Evolutionary conservation across 1,140 invertebrate species (phyloP).

Genomic region (Eueides isabella): DNA sequence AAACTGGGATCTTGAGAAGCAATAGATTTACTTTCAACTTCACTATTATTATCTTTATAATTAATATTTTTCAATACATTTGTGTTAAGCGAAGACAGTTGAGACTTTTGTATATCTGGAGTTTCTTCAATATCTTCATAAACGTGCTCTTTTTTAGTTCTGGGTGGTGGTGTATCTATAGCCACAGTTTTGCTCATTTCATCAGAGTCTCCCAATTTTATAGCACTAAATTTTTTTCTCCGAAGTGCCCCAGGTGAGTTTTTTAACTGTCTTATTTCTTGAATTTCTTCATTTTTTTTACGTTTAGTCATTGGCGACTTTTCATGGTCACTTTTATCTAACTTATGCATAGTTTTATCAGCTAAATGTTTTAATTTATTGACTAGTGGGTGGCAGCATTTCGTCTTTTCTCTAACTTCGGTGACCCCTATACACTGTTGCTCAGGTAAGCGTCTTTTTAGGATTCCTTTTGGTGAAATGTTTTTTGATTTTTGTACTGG

Average conservation of each 20-base stretch:
- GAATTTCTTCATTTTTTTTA: slow-evolving; percentile 68
- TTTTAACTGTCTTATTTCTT: slow-evolving; percentile 77
- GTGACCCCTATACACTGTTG: slow-evolving; percentile 64
- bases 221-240: slow-evolving; percentile 78
- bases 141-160: slow-evolving; percentile 82
- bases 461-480: slow-evolving; percentile 77
- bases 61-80: slow-evolving; percentile 48
- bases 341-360: slow-evolving; percentile 83
- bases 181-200: slow-evolving; percentile 77
- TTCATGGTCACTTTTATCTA: slow-evolving; percentile 77
- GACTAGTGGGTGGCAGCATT: slow-evolving; percentile 83
- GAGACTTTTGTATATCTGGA: slow-evolving; percentile 55
- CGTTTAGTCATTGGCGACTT: slow-evolving; percentile 74
- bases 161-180: slow-evolving; percentile 63
- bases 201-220: slow-evolving; percentile 72
- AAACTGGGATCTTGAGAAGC: slow-evolving; percentile 72
- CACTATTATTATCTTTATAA: slow-evolving; percentile 63
- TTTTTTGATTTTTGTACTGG: slow-evolving; percentile 65
- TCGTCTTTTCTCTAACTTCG: slow-evolving; percentile 78
- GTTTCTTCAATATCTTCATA: slow-evolving; percentile 83
- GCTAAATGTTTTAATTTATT: slow-evolving; percentile 85
- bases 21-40: slow-evolving; percentile 70
- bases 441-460: slow-evolving; percentile 75
- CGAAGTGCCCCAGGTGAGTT: slow-evolving; percentile 76
- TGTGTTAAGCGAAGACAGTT: slow-evolving; percentile 47